Conservation (phyloP, 2,113 vertebrate genomes). For the Rhynchomys soricoides region DNA sequence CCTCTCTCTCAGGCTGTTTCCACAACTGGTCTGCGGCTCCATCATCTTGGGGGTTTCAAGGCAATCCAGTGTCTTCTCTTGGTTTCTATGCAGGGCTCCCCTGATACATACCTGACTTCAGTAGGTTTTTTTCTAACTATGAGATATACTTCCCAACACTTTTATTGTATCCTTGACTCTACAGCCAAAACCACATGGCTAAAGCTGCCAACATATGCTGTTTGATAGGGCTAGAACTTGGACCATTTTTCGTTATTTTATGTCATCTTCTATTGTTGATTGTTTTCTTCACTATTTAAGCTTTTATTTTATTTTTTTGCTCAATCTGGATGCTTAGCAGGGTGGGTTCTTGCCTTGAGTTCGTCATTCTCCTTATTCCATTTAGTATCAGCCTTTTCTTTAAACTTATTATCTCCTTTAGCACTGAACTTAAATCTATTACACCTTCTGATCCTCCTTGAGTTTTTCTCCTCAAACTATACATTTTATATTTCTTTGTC, state of each 20-base stretch:
- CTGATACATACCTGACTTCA: neutral
- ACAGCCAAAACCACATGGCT: neutral
- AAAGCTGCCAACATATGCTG: neutral
- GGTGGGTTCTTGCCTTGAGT: neutral
- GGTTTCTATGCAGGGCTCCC: neutral
- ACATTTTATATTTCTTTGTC: neutral
- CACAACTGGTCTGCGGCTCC: neutral
- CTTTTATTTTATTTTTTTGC: neutral
- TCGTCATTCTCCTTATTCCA: neutral
- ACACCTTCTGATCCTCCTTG: neutral
- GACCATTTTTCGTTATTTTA: neutral
- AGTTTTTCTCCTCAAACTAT: neutral
- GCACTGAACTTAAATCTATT: neutral
- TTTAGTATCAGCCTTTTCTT: neutral
- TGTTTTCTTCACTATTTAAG: neutral
- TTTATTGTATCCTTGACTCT: neutral
- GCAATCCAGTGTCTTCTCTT: neutral
- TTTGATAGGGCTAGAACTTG: neutral
- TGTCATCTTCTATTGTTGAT: neutral
- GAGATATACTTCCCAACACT: neutral
- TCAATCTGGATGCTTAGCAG: neutral
- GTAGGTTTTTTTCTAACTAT: neutral
- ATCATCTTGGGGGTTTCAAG: neutral
- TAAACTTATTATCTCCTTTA: neutral
- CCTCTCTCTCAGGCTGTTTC: neutral